Evolutionary conservation across 2,113 vertebrate genomes (phyloP), one percentile per base, ranked within the genome.

Genomic region (Odobenus rosmarus): DNA sequence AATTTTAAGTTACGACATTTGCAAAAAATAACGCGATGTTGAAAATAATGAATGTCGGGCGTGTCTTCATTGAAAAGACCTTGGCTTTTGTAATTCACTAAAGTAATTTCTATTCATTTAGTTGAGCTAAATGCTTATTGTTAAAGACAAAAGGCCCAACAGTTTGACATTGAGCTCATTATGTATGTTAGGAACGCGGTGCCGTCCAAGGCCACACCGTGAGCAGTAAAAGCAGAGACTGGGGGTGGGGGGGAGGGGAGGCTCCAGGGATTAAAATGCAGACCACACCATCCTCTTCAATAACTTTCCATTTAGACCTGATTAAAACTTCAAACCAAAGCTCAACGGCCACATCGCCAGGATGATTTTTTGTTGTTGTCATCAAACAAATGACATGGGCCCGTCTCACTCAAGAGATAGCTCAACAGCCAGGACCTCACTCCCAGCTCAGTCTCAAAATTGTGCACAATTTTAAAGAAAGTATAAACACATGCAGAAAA

Each of bases 61-160:
- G 89, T 98, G 92, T 95, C 76, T 82, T 91, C 97, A 96, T 77
- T 96, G 95, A 97, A 98, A 98, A 96, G 98, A 98, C 98, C 98
- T 96, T 97, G 98, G 98, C 98, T 99, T 99, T 99, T 99, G 99
- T 99, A 99, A 99, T 99, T 99, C 99, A 99, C 99, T 99, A 99
- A 99, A 99, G 99, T 98, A 98, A 99, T 99, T 99, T 99, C 98
- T 99, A 99, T 99, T 99, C 99, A 99, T 99, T 99, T 99, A 99
- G 99, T 98, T 99, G 98, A 99, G 99, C 99, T 99, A 99, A 99
- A 99, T 99, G 99, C 99, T 98, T 99, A 99, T 99, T 99, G 99
- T 99, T 98, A 98, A 98, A 99, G 99, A 99, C 99, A 99, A 99
- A 99, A 99, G 99, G 98, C 98, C 98, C 99, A 98, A 99, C 98